Evolutionary conservation across 2,113 vertebrate species (phyloP), one percentile per base, ranked within the genome.

Genomic region (Marmota flaviventris): DNA sequence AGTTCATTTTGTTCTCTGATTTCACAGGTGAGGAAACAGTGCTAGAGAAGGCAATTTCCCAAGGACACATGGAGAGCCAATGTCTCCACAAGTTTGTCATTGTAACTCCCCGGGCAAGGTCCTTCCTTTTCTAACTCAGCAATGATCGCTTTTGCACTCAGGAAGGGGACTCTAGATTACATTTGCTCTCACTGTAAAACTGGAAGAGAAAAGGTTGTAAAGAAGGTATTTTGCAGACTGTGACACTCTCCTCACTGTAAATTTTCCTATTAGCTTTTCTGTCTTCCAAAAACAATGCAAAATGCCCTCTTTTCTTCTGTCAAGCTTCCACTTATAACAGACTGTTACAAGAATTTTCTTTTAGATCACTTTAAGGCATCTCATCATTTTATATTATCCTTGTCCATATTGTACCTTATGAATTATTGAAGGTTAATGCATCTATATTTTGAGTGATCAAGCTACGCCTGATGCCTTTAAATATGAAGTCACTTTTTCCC

Each of bases 401-500:
- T 95, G 67, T 76, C 70, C 92, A 67, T 94, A 96, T 8, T 79
- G 7, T 56, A 93, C 14, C 34, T 0, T 29, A 42, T 94, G 73
- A 89, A 95, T 97, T 96, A 92, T 91, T 94, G 97, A 97, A 97
- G 91, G 93, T 97, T 73, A 97, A 95, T 97, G 39, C 96, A 95
- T 97, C 94, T 67, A 48, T 32, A 1, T 83, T 96, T 96, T 97
- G 82, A 98, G 96, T 95, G 93, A 96, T n/a, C 67, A 96, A 97
- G 81, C 94, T 95, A 97, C 91, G 91, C 81, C 87, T 94, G 77
- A 93, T 85, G 77, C 12, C 93, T 98, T 97, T 93, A 96, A 98
- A 97, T 93, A 97, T 75, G 90, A 98, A 97, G 84, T 78, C 83
- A 96, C 97, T 97, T 96, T 97, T 97, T 88, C 93, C 86, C 94